Base-by-base conservation (phyloP, 2,888 invertebrate species). In the Acanthosepion esculentum region DNA sequence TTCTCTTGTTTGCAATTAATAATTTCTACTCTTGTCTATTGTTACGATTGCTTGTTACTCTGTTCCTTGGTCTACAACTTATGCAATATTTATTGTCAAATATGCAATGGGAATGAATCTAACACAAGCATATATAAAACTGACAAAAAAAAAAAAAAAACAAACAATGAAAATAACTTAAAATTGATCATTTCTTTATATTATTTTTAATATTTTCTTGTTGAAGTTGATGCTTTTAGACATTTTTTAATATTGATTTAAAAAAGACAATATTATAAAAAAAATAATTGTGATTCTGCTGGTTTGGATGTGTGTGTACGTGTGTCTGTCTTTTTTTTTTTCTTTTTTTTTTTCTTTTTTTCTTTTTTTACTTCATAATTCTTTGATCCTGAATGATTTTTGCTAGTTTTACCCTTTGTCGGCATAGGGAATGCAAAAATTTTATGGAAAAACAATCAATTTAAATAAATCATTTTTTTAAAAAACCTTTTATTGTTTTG, bases 381-480 rank as follows among this genome's bases (percentile, higher is more conserved):
- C 18, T 78, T 78, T 78, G 18, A n/a, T 78, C 78, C n/a, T 78
- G n/a, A 78, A 78, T 78, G n/a, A 12, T 78, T 78, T 78, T 78
- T n/a, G n/a, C 78, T 33, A 78, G 78, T 78, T 78, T 12, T 78
- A 41, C 33, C 78, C 78, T n/a, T 15, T 33, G 78, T 78, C 78
- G 5, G 78, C n/a, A n/a, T 78, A 78, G 78, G 78, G 78, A 78
- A 78, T 78, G 78, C 78, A 78, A 78, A 78, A 78, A 78, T 78
- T 18, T n/a, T 12, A 78, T n/a, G n/a, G 15, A 78, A 78, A 78
- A 78, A 78, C 78, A 78, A 78, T 78, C n/a, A 78, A 78, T 78
- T 78, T 78, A n/a, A 78, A 78, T 78, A 78, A 78, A 78, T 78
- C 78, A 78, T 78, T 78, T 78, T 78, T 78, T 78, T 78, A 78